phyloP scores from a whole-genome alignment of 2,888 invertebrate species.

The Hirtodrosophila trivittata region DNA sequence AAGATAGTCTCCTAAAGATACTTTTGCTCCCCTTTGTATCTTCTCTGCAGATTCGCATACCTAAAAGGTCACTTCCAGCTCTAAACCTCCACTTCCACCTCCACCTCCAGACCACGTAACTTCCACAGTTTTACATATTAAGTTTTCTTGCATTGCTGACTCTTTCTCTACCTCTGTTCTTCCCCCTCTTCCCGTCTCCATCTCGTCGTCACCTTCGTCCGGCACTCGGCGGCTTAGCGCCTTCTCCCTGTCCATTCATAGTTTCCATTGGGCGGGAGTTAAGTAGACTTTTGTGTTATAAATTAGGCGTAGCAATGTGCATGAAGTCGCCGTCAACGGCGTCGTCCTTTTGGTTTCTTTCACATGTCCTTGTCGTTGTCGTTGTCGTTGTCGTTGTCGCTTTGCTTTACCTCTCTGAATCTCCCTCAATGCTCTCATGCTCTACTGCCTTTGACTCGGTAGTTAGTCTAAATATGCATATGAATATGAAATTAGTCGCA shows the following conservation, averaged over 20 bases:
- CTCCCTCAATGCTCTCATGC: slow-evolving; percentile 12
- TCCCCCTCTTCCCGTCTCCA: slow-evolving; percentile 17
- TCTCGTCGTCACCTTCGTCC: slow-evolving; percentile 18
- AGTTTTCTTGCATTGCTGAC: background rate
- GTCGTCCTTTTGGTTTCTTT: slow-evolving; percentile 22
- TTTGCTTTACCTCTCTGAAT: slow-evolving; percentile 6
- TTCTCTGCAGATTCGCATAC: no score
- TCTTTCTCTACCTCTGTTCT: background rate
- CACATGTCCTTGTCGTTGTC: slow-evolving; percentile 5
- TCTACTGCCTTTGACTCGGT: slow-evolving; percentile 43
- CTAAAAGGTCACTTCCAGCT: no score
- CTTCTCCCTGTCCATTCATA: slow-evolving; percentile 23
- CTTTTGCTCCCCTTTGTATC: no score
- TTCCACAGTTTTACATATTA: no score
- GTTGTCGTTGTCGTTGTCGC: slow-evolving; percentile 4
- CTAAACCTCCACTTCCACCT: no score
- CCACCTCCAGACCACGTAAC: no score
- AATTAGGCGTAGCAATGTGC: slow-evolving; percentile 74
- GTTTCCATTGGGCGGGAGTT: slow-evolving; percentile 61
- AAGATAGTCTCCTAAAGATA: no score
- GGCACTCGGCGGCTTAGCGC: slow-evolving; percentile 53
- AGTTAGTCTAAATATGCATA: slow-evolving; percentile 75
- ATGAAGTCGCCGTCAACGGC: slow-evolving; percentile 31
- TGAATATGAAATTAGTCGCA: slow-evolving; percentile 76
- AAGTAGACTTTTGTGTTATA: slow-evolving; percentile 77